phyloP scores from a whole-genome alignment of 2,113 vertebrate species.

The Gasterosteus aculeatus region DNA sequence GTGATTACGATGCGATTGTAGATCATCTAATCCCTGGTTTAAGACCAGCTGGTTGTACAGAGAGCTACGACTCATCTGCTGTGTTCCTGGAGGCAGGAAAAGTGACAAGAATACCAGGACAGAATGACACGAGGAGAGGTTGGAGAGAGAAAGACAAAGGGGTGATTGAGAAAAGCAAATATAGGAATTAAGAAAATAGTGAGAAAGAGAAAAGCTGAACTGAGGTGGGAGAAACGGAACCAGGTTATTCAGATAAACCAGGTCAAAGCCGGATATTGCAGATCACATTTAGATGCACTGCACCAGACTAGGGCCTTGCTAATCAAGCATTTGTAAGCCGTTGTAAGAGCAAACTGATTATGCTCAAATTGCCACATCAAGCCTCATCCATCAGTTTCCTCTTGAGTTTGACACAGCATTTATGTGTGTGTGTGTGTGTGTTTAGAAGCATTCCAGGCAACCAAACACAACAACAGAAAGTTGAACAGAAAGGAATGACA shows the following conservation, averaged over 20 bases:
- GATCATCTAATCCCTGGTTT: constrained; percentile 62
- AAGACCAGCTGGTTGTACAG: constrained; percentile 49
- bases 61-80: constrained; percentile 35
- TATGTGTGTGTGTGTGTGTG: background rate
- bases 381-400: background rate
- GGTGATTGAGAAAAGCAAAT: background rate
- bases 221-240: background rate
- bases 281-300: background rate
- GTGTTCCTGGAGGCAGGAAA: constrained; percentile 44
- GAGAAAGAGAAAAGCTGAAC: background rate
- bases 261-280: constrained; percentile 1
- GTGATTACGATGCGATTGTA: constrained; percentile 62
- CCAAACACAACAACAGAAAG: background rate
- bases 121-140: background rate
- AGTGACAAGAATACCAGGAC: constrained; percentile 27
- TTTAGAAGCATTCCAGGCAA: background rate
- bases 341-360: background rate
- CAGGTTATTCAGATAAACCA: background rate
- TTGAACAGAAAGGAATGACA: background rate
- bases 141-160: background rate
- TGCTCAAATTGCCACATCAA: constrained; percentile 12
- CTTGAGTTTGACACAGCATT: background rate
- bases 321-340: background rate
- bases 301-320: background rate
- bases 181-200: background rate